These are phyloP conservation scores for Cotesia vestalis DNA, from an alignment of 1,140 invertebrate genomes.

Conservation along the genomic window DNA sequence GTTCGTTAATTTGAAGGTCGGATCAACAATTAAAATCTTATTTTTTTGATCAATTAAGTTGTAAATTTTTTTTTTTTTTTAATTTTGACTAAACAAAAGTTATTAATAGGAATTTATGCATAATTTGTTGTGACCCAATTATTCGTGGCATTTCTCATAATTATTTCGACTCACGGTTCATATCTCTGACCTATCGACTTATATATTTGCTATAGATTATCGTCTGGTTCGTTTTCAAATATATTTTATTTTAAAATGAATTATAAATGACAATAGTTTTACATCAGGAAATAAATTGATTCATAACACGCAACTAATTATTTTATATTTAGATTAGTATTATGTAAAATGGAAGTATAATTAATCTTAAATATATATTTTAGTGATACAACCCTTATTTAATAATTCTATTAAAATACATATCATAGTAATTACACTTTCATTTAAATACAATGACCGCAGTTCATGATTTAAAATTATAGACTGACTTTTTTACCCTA, in stretches of 20 bases:
- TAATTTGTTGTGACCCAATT: slow-evolving; percentile 16
- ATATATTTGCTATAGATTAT: neutral
- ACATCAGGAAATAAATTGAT: slow-evolving; percentile 8
- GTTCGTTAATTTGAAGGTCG: neutral
- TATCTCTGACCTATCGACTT: slow-evolving; percentile 22
- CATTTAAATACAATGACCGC: no score
- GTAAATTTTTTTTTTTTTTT: neutral
- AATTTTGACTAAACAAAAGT: neutral
- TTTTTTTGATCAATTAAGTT: neutral
- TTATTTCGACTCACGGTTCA: neutral
- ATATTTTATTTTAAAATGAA: neutral
- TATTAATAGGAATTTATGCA: slow-evolving; percentile 10
- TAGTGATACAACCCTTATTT: no score
- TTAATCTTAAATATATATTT: no score
- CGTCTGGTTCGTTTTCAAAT: slow-evolving; percentile 5
- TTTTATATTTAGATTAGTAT: neutral
- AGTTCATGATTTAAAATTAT: no score
- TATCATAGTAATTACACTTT: no score
- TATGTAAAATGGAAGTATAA: no score
- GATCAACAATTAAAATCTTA: neutral
- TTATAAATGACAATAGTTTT: neutral
- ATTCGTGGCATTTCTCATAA: slow-evolving; percentile 10
- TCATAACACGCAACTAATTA: slow-evolving; percentile 16
- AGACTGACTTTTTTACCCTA: no score
- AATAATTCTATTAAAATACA: no score